Evolutionary conservation across 2,113 vertebrate species (phyloP), one percentile per base, ranked within the genome.

Genomic region (Campylorhamphus procurvoides): DNA sequence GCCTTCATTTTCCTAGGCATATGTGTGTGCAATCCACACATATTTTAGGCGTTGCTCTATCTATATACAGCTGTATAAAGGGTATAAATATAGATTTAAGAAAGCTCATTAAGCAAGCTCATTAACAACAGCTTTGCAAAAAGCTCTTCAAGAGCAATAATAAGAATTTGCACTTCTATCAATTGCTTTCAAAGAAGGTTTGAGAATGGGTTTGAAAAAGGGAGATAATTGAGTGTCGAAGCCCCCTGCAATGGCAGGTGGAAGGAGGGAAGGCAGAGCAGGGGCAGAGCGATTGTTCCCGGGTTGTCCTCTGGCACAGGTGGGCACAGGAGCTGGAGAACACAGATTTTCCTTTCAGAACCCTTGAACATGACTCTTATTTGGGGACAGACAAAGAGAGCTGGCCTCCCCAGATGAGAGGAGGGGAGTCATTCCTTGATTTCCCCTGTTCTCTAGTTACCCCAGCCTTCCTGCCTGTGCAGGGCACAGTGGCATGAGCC

Each of bases 81-180:
- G 60, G 39, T 88, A 95, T 79, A 96, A 96, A 96, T 94, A 93
- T 53, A 96, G 86, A 95, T 94, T 95, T 93, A 86, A 86, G 79
- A 77, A 95, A 95, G 82, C 92, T 96, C 87, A 93, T 96, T 94
- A 96, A 92, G 90, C 78, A 74, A 93, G 88, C 94, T 96, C 91
- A 95, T 94, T 94, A 97, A 95, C 60, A 67, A 86, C 79, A 66
- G 92, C 88, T 96, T 89, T 93, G 90, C 60, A 82, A 92, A 75
- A 94, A 84, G 90, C 73, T 89, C 84, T 78, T 95, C 67, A 49
- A 79, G 37, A 96, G 76, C 84, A 93, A 35, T 79, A 92, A 64
- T 35, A 76, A 93, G 69, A 93, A 94, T 95, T 94, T 95, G 69
- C 84, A 82, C 90, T 90, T 92, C 83, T 90, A 68, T 94, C 42